phyloP scores from a whole-genome alignment of 2,888 invertebrate genomes.

The Apocheima hispidaria region DNA sequence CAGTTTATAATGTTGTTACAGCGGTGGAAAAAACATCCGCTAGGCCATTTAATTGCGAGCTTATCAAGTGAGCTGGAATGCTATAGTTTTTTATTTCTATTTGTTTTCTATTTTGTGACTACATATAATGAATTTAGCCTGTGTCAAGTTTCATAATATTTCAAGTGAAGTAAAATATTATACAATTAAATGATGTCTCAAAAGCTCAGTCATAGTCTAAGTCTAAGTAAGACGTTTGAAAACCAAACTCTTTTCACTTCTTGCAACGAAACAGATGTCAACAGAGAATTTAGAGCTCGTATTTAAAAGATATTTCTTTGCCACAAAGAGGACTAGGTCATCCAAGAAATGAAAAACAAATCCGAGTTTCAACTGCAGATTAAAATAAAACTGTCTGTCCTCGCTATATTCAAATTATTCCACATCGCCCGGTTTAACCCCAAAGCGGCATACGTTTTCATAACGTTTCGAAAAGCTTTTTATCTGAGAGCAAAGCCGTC shows the following conservation, averaged over 20 bases:
- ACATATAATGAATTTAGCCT: too few relatives aligned
- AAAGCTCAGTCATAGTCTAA: too few relatives aligned
- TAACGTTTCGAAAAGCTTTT: conserved; percentile 70
- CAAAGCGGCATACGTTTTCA: conserved; percentile 76
- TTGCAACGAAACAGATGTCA: conserved; percentile 22
- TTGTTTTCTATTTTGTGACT: too few relatives aligned
- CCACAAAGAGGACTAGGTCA: conserved; percentile 36
- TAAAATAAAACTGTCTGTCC: conserved; percentile 50
- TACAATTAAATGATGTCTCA: too few relatives aligned
- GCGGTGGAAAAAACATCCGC: conserved; percentile 65
- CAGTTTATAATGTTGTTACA: conserved; percentile 62
- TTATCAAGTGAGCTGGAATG: not conserved
- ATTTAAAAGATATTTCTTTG: conserved; percentile 24
- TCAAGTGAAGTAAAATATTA: too few relatives aligned
- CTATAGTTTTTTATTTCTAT: not conserved
- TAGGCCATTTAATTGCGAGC: conserved; percentile 46
- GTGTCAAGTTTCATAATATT: too few relatives aligned
- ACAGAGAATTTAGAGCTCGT: conserved; percentile 21
- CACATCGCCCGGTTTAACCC: conserved; percentile 63
- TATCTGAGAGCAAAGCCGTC: conserved; percentile 74
- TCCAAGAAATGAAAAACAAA: conserved; percentile 41
- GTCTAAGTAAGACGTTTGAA: not conserved
- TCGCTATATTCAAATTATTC: conserved; percentile 55
- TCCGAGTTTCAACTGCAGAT: conserved; percentile 42
- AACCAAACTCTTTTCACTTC: conserved; percentile 17